Base-by-base conservation (phyloP, 2,888 invertebrate genomes). In the Orthosia gracilis region DNA sequence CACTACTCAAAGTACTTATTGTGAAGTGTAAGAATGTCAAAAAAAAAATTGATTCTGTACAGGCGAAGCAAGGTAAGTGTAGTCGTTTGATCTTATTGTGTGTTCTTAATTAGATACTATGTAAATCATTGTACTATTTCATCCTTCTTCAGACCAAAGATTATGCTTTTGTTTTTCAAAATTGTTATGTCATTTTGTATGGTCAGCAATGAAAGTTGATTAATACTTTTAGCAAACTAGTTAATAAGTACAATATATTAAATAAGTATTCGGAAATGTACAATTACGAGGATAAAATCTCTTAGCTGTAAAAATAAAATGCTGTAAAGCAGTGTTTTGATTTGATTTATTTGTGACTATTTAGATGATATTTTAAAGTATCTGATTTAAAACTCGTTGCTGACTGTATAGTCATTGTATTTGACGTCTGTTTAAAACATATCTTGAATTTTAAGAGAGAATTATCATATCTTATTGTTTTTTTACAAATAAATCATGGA, bases 401-500 rank as follows among this genome's bases (percentile, higher is more conserved):
- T 40, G n/a, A 40, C 59, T 26, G 31, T 75, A 49, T 47, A 78
- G 78, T 54, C 40, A 54, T 45, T 68, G 21, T 7, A 54, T 23
- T n/a, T 47, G n/a, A 45, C 45, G 54, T 47, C 3, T 47, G 45
- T 66, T 23, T 69, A 9, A 47, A 55, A n/a, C 40, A 59, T 59
- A 40, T 54, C 2, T 11, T 50, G 59, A 31, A 52, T 52, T 75
- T 18, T 49, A 23, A 49, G 54, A 54, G 54, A 69, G 76, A 55
- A 69, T 54, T 69, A 55, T 61, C 59, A 78, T 69, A n/a, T 50
- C n/a, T 23, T 49, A 45, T 58, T 70, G 58, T 68, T 13, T 77
- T 77, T 77, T 40, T 54, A 66, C 58, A 59, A 75, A 75, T 75
- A 75, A 75, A 75, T 78, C 74, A 75, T 79, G 26, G 79, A 75